Evolutionary conservation across 2,797 vertebrate genomes (phyloP), one percentile per base, ranked within the genome.

Genomic region (Vespertilio murinus): DNA sequence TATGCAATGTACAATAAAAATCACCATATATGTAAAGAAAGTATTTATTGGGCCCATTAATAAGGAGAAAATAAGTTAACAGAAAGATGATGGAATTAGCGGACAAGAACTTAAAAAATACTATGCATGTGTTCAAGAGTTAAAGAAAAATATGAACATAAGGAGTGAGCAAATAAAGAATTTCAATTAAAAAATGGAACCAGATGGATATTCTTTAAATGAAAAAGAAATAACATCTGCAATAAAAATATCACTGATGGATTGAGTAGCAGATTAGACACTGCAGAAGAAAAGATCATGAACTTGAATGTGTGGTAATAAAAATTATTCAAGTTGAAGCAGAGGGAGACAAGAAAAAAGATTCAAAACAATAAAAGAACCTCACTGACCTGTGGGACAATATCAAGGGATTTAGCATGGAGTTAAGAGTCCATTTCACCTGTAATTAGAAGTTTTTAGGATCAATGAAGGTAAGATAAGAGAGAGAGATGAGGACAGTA

Each of bases 61-160:
- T 85, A 75, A 90, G 47, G 56, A 49, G 69, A 54, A 88, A 42
- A 23, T 30, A 18, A 74, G 16, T 88, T 35, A 38, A 6, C 30
- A 70, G 54, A 71, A 84, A 84, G 18, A 75, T 90, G 16, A n/a
- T 56, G 18, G 64, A 65, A 81, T 74, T 49, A 52, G 25, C 74
- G 85, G 61, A 70, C 5, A 45, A 91, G 47, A 65, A 78, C n/a
- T 88, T 82, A 79, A 47, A 67, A 90, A n/a, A 13, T 69, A 16
- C 33, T 88, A 7, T 85, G 71, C 59, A 54, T 80, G 59, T n/a
- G 6, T 69, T 59, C 78, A 88, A 93, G n/a, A 25, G 22, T 78
- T 52, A 78, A 88, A 92, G 65, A 82, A 93, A 95, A 92, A 70
- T 52, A 47, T 11, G 18, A 90, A 84, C n/a, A 64, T n/a, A 81